Conservation (phyloP, 2,888 invertebrate species). For the Parapristionchus giblindavisi region DNA sequence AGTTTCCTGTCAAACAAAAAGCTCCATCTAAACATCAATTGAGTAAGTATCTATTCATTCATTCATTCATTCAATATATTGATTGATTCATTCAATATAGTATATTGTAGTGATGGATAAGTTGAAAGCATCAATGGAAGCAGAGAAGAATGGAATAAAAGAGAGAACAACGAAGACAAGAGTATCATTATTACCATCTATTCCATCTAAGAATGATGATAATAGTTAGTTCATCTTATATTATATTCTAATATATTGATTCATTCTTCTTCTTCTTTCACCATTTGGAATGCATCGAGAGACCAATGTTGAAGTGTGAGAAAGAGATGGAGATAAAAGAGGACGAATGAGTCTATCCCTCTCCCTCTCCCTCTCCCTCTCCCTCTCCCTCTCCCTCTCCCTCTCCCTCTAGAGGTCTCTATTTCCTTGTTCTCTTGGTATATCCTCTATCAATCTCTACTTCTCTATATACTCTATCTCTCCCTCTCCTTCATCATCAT, state of each 20-base stretch:
- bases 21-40: conserved; percentile 59
- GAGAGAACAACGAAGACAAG: conserved; percentile 81
- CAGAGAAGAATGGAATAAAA: conserved; percentile 75
- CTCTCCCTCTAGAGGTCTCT: background rate
- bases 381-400: background rate
- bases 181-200: conserved; percentile 39
- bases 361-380: background rate
- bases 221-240: conserved; percentile 9
- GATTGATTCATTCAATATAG: background rate
- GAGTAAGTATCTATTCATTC: conserved; percentile 40
- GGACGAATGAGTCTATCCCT: conserved; percentile 15
- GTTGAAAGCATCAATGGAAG: conserved; percentile 78
- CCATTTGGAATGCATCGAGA: conserved; percentile 38
- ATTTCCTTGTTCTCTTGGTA: background rate
- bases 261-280: background rate
- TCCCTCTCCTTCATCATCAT: background rate
- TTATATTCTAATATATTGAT: background rate
- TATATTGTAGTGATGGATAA: conserved; percentile 41
- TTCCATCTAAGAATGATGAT: conserved; percentile 5
- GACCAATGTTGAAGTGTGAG: conserved; percentile 21
- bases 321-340: background rate
- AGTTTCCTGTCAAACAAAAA: conserved; percentile 59
- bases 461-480: conserved; percentile 9
- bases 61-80: background rate
- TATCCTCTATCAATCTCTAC: conserved; percentile 13